A percentile compares a stretch with the other conserved stretches of the same genome.
phyloP scores from a whole-genome alignment of 2,888 invertebrate genomes.

The Frankliniella intonsa region DNA sequence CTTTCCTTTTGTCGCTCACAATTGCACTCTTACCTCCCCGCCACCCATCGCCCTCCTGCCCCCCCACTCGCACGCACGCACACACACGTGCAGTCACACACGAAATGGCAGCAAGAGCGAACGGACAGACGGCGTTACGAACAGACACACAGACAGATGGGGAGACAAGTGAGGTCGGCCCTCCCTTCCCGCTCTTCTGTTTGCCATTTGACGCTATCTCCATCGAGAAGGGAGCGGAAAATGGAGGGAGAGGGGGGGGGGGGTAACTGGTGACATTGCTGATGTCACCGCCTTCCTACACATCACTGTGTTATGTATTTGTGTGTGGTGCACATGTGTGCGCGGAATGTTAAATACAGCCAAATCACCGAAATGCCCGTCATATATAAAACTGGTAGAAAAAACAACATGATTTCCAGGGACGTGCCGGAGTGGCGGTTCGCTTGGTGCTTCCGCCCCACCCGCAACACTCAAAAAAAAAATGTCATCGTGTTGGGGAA shows the following conservation, averaged over 20 bases:
- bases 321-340: not conserved
- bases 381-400: not conserved
- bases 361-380: not conserved
- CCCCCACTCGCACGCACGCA: not conserved
- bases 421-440: too few species aligned
- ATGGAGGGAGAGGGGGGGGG: not conserved
- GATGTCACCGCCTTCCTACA: not conserved
- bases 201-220: conserved; percentile 24
- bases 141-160: not conserved
- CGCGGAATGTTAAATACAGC: not conserved
- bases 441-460: too few species aligned
- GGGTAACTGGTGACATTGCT: not conserved
- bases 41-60: not conserved
- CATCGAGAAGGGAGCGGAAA: not conserved
- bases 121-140: not conserved
- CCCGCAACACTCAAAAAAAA: not conserved
- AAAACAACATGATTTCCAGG: not conserved
- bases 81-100: not conserved
- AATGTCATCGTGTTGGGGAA: not conserved
- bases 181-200: not conserved
- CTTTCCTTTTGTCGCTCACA: not conserved
- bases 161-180: conserved; percentile 9
- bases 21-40: not conserved
- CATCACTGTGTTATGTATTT: not conserved
- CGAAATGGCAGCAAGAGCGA: not conserved